These are phyloP conservation scores for Characodon lateralis DNA, from an alignment of 2,797 vertebrate species.

Conservation along the genomic window DNA sequence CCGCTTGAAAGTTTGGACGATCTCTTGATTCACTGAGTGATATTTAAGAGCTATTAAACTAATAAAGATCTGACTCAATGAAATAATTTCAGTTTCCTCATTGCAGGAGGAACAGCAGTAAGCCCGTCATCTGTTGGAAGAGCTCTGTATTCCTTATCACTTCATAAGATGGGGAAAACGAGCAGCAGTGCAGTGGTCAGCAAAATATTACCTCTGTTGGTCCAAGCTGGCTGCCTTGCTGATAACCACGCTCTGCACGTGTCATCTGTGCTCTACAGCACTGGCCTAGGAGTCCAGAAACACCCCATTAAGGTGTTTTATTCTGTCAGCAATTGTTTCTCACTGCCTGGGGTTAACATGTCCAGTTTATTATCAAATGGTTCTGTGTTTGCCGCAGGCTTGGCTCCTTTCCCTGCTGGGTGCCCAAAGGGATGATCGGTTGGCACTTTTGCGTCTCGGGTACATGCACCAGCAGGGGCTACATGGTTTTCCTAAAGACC, in stretches of 20 bases:
- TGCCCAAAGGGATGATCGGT: conserved; percentile 79
- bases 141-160: conserved; percentile 71
- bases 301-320: conserved; percentile 73
- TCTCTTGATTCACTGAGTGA: conserved; percentile 1
- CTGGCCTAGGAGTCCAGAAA: conserved; percentile 73
- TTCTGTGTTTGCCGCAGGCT: conserved; percentile 68
- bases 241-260: conserved; percentile 77
- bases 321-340: conserved; percentile 2
- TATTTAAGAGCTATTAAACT: background rate
- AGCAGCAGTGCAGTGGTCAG: conserved; percentile 47
- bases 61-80: background rate
- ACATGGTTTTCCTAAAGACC: conserved; percentile 64
- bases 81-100: conserved; percentile 12
- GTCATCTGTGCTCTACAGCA: conserved; percentile 77
- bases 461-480: conserved; percentile 79
- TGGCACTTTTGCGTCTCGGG: conserved; percentile 80
- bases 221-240: conserved; percentile 82
- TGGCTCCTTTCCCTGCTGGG: conserved; percentile 79
- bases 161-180: conserved; percentile 59
- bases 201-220: conserved; percentile 73
- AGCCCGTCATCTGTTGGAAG: conserved; percentile 64
- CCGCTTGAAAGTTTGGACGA: background rate
- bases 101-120: conserved; percentile 52
- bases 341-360: background rate
- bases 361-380: conserved; percentile 2